These are phyloP conservation scores for Petrocephalus microphthalmus DNA, from an alignment of 2,113 vertebrate species.

Conservation along the genomic window DNA sequence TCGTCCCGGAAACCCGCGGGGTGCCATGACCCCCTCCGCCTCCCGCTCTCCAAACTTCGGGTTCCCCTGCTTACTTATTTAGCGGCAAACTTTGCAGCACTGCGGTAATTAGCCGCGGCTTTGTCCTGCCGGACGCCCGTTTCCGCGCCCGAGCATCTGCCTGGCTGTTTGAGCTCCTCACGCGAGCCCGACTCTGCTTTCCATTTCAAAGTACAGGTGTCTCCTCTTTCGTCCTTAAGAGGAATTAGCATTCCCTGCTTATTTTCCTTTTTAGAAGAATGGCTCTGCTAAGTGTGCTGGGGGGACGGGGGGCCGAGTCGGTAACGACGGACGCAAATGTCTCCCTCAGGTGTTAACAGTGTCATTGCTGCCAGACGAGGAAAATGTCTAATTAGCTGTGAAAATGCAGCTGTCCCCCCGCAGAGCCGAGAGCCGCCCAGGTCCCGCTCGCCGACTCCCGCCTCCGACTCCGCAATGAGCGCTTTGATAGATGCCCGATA, in stretches of 20 bases:
- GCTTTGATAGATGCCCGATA: neutral
- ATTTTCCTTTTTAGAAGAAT: conserved; percentile 4
- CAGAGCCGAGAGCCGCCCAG: neutral
- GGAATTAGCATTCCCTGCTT: neutral
- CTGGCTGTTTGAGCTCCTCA: neutral
- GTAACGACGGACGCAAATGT: neutral
- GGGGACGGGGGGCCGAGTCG: neutral
- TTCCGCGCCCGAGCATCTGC: neutral
- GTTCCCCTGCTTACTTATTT: neutral
- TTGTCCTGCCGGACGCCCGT: neutral
- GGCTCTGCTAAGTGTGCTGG: neutral
- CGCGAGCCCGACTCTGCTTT: neutral
- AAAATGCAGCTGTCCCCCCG: conserved; percentile 3
- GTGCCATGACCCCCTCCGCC: neutral
- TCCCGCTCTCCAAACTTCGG: neutral
- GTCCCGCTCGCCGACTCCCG: neutral
- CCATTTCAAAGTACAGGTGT: conserved; percentile 10
- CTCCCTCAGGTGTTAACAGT: conserved; percentile 4
- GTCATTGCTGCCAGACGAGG: neutral
- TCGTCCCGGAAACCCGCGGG: neutral
- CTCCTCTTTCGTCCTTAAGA: conserved; percentile 1
- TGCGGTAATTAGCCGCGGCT: neutral
- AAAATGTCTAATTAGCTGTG: conserved; percentile 10
- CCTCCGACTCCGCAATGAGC: neutral
- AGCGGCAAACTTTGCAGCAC: neutral